Evolutionary conservation across 2,113 vertebrate species (phyloP).

Genomic region (Macaca fascicularis): DNA sequence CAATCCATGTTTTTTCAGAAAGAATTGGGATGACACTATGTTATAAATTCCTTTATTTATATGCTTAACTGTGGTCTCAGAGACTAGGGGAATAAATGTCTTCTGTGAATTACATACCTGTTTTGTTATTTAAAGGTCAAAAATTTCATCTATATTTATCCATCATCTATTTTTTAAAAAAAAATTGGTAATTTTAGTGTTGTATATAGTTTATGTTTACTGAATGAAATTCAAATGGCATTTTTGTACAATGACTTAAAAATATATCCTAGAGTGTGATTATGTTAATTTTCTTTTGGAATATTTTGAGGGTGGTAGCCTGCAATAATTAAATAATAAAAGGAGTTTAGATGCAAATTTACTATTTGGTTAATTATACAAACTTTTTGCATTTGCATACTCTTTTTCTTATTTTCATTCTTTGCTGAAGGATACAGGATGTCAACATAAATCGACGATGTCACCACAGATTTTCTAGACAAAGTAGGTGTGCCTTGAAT

Average conservation of each 20-base stretch:
- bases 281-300: constrained; percentile 7
- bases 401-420: neutral
- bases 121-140: constrained; percentile 18
- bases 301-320: neutral
- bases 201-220: neutral
- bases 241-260: constrained; percentile 31
- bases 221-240: neutral
- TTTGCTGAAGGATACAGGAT: neutral
- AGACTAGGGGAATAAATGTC: neutral
- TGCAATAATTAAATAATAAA: neutral
- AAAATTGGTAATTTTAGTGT: neutral
- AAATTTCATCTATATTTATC: neutral
- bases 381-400: constrained; percentile 29
- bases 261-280: neutral
- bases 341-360: neutral
- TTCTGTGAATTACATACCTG: neutral
- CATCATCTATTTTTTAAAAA: neutral
- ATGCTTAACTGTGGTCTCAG: neutral
- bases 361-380: constrained; percentile 12
- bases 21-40: neutral
- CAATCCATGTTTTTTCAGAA: neutral
- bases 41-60: constrained; percentile 28
- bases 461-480: constrained; percentile 37
- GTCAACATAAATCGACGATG: neutral
- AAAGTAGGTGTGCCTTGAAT: constrained; percentile 48